A percentile compares a stretch with the other conserved stretches of the same genome.
Evolutionary conservation across 2,888 invertebrate species (phyloP).

Genomic region (Melanchra persicariae): DNA sequence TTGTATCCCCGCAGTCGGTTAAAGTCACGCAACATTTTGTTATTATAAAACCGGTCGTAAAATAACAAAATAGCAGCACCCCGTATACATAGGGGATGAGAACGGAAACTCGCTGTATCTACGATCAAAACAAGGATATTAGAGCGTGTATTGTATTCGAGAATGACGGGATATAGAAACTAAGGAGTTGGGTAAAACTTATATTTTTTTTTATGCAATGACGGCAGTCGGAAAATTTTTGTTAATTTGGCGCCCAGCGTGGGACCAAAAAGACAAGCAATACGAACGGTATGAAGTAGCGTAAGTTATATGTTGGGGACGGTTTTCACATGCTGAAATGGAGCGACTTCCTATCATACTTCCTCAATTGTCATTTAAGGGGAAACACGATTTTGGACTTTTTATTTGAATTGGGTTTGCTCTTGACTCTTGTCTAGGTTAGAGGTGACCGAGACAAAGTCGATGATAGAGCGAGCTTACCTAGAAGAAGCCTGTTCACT

Average conservation of each 20-base stretch:
- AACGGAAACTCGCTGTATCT: constrained; percentile 58
- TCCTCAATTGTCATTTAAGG: too few relatives aligned
- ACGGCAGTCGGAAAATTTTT: not conserved
- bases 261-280: not conserved
- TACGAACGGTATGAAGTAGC: not conserved
- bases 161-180: constrained; percentile 1
- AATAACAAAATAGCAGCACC: constrained; percentile 31
- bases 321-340: too few relatives aligned
- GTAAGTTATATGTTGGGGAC: not conserved
- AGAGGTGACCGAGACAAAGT: too few relatives aligned
- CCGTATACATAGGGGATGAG: constrained; percentile 28
- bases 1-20: not conserved
- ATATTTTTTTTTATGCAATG: constrained; percentile 7
- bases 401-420: too few relatives aligned
- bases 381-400: too few relatives aligned
- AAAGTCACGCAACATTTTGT: constrained; percentile 17
- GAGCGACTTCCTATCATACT: too few relatives aligned
- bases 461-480: too few relatives aligned
- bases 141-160: constrained; percentile 44
- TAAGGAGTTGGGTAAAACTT: constrained; percentile 14
- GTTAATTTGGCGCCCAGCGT: constrained; percentile 14
- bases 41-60: constrained; percentile 22
- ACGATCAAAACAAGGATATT: constrained; percentile 66
- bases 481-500: too few relatives aligned
- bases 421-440: too few relatives aligned